Base-by-base conservation (phyloP, 53 echinoderm and acorn worm genomes). In the Astropecten irregularis region DNA sequence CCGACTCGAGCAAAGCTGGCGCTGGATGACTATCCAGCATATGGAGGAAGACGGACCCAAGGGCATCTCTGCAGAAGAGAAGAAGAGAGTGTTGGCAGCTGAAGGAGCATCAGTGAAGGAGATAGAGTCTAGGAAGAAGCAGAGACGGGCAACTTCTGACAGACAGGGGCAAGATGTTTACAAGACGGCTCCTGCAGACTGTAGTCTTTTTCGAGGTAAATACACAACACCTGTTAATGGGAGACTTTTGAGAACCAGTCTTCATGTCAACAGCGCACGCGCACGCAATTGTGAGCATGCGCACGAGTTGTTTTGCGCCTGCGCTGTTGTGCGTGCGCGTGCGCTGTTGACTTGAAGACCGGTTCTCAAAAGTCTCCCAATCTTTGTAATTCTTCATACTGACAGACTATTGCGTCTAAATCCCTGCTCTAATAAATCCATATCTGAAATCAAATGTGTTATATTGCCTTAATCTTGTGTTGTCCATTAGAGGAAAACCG, bases 181-280 rank as follows among this genome's bases (percentile, higher is more conserved):
- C 16, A 33, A 63, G 63, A 32, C 34, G n/a, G 18, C 35, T 63
- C 35, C 63, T 63, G 63, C 63, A 32, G 35, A 32, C 34, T 36
- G 63, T 63, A 18, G 14, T 63, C 63, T 34, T 63, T 63, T 63
- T 63, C 35, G 63, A 63, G 63, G 63, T 63, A 63, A 34, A 63
- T 34, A 33, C 6, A 1, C 13, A 63, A 63, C 13, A 9, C 63
- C 54, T 21, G 25, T n/a, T n/a, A n/a, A n/a, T n/a, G n/a, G n/a
- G n/a, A n/a, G n/a, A n/a, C n/a, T n/a, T n/a, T n/a, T n/a, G n/a
- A n/a, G n/a, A n/a, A n/a, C n/a, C n/a, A n/a, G n/a, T n/a, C n/a
- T n/a, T n/a, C n/a, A n/a, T n/a, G n/a, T n/a, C n/a, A n/a, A n/a
- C n/a, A n/a, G n/a, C n/a, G n/a, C n/a, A n/a, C n/a, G n/a, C n/a